Percentiles rank a stretch among this genome's conserved stretches.
Evolutionary conservation across 2,797 vertebrate genomes (phyloP).

Genomic region (Pseudotriccus pelzelni): DNA sequence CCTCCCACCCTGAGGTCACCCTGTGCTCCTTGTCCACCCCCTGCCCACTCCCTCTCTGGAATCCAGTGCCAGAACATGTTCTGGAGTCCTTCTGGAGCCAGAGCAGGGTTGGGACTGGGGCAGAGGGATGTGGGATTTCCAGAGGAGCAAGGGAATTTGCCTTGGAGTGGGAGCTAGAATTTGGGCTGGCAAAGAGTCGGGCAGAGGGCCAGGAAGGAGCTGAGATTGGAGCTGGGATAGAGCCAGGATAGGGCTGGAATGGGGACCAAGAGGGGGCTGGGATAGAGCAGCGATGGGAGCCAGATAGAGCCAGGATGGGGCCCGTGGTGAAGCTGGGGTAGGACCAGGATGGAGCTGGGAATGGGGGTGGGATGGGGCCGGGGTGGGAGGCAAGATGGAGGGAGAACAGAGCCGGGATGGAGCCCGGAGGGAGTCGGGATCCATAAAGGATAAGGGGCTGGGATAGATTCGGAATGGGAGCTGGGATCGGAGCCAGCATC

Average conservation of each 20-base stretch:
- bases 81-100: neutral
- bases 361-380: neutral
- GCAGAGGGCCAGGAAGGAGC: neutral
- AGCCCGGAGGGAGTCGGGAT: neutral
- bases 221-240: neutral
- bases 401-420: neutral
- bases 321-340: neutral
- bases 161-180: neutral
- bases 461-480: neutral
- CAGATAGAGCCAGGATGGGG: neutral
- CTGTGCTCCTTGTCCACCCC: neutral
- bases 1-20: neutral
- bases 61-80: fast-evolving
- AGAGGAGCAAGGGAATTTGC: neutral
- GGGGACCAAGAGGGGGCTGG: neutral
- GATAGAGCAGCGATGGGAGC: neutral
- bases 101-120: fast-evolving
- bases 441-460: neutral
- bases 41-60: neutral
- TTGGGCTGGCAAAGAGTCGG: neutral
- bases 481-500: neutral
- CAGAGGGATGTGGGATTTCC: neutral
- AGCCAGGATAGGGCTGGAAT: neutral
- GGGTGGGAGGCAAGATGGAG: neutral
- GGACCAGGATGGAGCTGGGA: neutral